phyloP scores from a whole-genome alignment of 1,140 invertebrate genomes.

The Bombus haemorrhoidalis region DNA sequence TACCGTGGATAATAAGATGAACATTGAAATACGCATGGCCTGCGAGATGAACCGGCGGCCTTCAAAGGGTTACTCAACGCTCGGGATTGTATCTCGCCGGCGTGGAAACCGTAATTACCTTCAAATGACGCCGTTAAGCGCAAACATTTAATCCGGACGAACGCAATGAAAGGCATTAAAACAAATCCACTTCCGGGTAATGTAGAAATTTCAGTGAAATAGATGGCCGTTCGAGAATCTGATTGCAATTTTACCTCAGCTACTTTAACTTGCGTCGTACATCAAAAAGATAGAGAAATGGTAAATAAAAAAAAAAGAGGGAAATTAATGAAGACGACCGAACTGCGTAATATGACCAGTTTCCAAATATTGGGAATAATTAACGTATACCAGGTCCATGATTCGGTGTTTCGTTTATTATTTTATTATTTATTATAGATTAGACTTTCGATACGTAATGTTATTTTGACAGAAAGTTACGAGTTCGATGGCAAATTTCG shows the following conservation, averaged over 20 bases:
- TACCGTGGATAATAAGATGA: constrained; percentile 41
- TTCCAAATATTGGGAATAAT: background rate
- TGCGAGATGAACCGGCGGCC: background rate
- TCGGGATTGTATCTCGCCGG: constrained; percentile 35
- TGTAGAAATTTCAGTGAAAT: constrained; percentile 48
- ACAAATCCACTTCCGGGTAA: constrained; percentile 47
- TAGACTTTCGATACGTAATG: too few species aligned
- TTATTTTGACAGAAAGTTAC: background rate
- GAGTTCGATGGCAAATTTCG: background rate
- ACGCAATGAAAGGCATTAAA: constrained; percentile 54
- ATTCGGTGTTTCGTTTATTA: too few species aligned
- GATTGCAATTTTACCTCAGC: constrained; percentile 22
- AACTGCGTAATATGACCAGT: background rate
- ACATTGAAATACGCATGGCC: constrained; percentile 10
- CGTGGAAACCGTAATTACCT: constrained; percentile 48
- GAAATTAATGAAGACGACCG: background rate
- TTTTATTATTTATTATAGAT: too few species aligned
- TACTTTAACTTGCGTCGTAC: background rate
- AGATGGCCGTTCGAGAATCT: constrained; percentile 1
- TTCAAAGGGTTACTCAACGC: constrained; percentile 32
- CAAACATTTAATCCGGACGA: constrained; percentile 47
- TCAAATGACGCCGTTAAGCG: constrained; percentile 49
- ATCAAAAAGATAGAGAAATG: background rate
- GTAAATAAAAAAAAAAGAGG: background rate
- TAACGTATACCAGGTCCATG: too few species aligned